Percentiles rank a stretch among this genome's conserved stretches.
These are phyloP conservation scores for Butorides virescens DNA, from an alignment of 2,113 vertebrate genomes.

Conservation along the genomic window DNA sequence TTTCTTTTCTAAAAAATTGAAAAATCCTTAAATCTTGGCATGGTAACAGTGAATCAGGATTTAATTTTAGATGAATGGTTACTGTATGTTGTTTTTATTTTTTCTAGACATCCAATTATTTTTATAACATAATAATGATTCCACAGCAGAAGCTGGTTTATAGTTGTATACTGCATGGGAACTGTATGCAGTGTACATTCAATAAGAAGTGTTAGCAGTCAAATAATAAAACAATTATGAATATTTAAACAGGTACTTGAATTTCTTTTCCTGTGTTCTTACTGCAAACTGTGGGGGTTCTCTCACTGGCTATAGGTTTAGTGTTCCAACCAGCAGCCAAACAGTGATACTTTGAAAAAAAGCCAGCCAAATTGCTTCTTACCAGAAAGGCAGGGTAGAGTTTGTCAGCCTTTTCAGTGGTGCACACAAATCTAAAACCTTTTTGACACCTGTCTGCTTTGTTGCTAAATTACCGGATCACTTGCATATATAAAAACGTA, in stretches of 20 bases:
- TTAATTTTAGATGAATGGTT: neutral
- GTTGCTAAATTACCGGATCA: neutral
- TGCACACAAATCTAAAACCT: neutral
- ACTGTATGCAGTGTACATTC: neutral
- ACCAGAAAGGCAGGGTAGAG: neutral
- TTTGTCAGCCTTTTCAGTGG: neutral
- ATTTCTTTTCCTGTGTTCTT: neutral
- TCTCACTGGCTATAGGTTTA: neutral
- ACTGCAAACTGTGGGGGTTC: neutral
- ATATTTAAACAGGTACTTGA: neutral
- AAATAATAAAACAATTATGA: neutral
- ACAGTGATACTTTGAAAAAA: neutral
- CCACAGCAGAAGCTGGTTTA: neutral
- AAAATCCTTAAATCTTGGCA: neutral
- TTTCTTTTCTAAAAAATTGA: neutral
- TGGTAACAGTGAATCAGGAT: neutral
- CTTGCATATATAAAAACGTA: neutral
- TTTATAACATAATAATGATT: neutral
- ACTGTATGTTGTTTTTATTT: neutral
- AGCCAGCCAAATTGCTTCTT: neutral
- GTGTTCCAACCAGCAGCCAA: neutral
- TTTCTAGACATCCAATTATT: neutral
- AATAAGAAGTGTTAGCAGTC: neutral
- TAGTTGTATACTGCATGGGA: neutral
- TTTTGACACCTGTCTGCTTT: neutral